Conservation (phyloP, 1,140 invertebrate species). For the Aphidius gifuensis region DNA sequence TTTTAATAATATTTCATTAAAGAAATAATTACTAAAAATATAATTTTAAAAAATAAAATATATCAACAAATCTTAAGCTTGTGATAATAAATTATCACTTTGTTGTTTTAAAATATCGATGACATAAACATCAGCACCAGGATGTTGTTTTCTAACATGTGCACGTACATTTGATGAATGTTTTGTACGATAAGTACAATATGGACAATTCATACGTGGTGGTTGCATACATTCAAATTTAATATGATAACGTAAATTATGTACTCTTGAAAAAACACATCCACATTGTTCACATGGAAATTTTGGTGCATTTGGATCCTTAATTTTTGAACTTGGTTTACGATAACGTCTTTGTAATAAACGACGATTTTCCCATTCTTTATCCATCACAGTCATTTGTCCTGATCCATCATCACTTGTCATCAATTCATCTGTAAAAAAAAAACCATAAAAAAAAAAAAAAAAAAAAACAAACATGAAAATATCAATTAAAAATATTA, state of each 20-base stretch:
- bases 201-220: slow-evolving; percentile 59
- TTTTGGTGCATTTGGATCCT: slow-evolving; percentile 28
- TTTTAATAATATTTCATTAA: too few species aligned
- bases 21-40: too few species aligned
- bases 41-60: too few species aligned
- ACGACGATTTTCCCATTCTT: background rate
- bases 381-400: too few species aligned
- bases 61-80: slow-evolving; percentile 3
- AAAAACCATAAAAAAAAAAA: too few species aligned
- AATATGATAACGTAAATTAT: slow-evolving; percentile 61
- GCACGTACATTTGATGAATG: slow-evolving; percentile 52
- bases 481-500: too few species aligned
- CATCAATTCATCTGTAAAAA: too few species aligned
- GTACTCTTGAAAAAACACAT: slow-evolving; percentile 60
- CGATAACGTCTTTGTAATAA: slow-evolving; percentile 11
- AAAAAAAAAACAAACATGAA: too few species aligned
- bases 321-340: background rate
- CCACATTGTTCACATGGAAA: slow-evolving; percentile 64
- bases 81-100: slow-evolving; percentile 24
- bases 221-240: slow-evolving; percentile 61
- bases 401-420: too few species aligned
- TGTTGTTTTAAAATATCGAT: slow-evolving; percentile 19
- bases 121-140: slow-evolving; percentile 26
- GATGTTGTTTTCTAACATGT: slow-evolving; percentile 45
- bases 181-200: slow-evolving; percentile 54